A percentile compares a stretch with the other conserved stretches of the same genome.
phyloP scores from a whole-genome alignment of 2,888 invertebrate species.

The Chymomyza amoena region DNA sequence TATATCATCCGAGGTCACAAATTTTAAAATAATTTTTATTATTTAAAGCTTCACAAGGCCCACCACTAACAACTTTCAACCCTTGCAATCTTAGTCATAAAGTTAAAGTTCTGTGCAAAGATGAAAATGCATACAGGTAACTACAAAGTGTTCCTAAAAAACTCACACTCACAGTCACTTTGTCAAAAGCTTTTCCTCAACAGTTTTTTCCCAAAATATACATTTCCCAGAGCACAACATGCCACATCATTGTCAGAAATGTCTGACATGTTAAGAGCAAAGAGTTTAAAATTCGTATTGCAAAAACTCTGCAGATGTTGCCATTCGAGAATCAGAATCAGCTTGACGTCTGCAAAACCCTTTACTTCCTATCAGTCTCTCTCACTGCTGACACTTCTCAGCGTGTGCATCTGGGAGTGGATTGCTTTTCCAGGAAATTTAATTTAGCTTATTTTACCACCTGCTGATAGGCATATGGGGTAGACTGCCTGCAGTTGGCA shows the following conservation, averaged over 20 bases:
- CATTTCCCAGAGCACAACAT: slow-evolving; percentile 2
- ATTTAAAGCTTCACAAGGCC: too few relatives aligned
- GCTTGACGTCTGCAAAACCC: slow-evolving; percentile 12
- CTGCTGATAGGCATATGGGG: slow-evolving; percentile 22
- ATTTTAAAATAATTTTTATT: too few relatives aligned
- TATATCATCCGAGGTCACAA: too few relatives aligned
- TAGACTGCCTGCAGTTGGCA: slow-evolving; percentile 33
- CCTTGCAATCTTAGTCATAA: background rate
- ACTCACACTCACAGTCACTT: background rate
- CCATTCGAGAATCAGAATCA: slow-evolving; percentile 5
- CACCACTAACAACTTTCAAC: too few relatives aligned
- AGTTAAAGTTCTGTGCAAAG: background rate
- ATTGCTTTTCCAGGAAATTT: slow-evolving; percentile 30
- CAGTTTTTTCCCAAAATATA: background rate
- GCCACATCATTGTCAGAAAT: slow-evolving; percentile 1
- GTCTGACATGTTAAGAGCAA: background rate
- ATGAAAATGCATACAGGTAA: background rate
- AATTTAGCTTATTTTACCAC: slow-evolving; percentile 34
- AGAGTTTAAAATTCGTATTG: slow-evolving; percentile 29
- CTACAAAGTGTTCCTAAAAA: background rate
- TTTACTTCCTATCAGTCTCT: background rate
- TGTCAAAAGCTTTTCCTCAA: background rate
- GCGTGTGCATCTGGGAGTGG: background rate
- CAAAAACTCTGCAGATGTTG: slow-evolving; percentile 2
- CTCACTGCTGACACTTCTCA: background rate